Percentiles rank a stretch among this genome's conserved stretches.
Conservation (phyloP, 2,888 invertebrate species). For the Hemicrepidius hirtus region DNA sequence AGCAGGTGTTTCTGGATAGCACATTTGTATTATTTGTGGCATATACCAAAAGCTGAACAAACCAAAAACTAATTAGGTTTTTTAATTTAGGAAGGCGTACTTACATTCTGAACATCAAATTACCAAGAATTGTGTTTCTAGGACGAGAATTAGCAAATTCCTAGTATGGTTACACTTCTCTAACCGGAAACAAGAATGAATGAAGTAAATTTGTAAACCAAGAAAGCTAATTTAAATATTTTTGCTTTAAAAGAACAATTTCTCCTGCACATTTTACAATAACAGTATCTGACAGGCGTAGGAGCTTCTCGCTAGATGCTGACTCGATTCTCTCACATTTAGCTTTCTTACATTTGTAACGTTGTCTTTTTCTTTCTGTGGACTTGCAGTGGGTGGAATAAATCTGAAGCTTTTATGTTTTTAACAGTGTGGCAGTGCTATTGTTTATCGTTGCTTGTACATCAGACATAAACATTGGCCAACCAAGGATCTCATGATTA, state of each 20-base stretch:
- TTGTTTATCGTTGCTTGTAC: constrained; percentile 32
- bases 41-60: no score
- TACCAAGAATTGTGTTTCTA: no score
- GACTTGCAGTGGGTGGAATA: constrained; percentile 21
- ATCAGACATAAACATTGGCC: neutral
- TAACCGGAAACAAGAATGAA: no score
- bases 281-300: constrained; percentile 23
- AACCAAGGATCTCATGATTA: neutral
- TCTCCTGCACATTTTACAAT: neutral
- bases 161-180: no score
- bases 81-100: no score
- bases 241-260: constrained; percentile 5
- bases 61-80: no score
- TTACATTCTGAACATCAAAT: no score
- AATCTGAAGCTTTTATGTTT: constrained; percentile 19
- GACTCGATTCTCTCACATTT: constrained; percentile 1
- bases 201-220: neutral
- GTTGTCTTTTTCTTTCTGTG: neutral
- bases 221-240: constrained; percentile 25
- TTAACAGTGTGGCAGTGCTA: constrained; percentile 20
- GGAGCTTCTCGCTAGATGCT: constrained; percentile 16
- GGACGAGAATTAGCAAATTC: no score
- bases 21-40: no score
- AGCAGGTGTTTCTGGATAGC: no score
- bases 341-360: constrained; percentile 5